Evolutionary conservation across 2,888 invertebrate genomes (phyloP).

Genomic region (Glaucopsyche alexis): DNA sequence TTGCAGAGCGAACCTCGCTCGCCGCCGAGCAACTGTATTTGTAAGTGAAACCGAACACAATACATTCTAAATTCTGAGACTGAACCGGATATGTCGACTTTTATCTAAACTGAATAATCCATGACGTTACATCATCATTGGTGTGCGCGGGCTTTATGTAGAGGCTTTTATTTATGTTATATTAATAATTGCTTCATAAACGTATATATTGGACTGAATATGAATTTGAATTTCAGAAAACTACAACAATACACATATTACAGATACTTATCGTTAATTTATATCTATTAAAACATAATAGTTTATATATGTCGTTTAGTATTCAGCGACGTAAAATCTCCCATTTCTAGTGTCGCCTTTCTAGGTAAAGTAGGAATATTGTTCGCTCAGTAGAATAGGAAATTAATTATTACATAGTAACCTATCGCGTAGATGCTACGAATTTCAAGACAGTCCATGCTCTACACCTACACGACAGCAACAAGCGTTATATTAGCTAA

Average conservation of each 20-base stretch:
- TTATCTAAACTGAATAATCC: not conserved
- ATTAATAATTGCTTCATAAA: no score
- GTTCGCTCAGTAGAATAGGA: not conserved
- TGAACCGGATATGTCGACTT: not conserved
- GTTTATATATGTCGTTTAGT: no score
- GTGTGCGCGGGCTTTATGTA: no score
- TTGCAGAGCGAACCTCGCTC: not conserved
- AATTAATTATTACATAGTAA: not conserved
- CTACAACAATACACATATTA: no score
- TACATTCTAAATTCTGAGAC: not conserved
- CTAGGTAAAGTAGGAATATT: not conserved
- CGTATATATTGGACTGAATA: no score
- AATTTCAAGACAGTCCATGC: not conserved
- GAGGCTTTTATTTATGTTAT: no score
- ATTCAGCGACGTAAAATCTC: not conserved
- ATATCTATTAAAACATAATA: no score
- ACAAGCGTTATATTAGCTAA: not conserved
- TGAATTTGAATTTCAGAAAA: no score
- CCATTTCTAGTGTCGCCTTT: not conserved
- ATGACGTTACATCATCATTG: not conserved
- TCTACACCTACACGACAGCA: not conserved
- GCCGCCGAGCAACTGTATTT: not conserved
- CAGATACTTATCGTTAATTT: no score
- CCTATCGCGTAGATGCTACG: not conserved
- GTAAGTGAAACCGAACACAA: not conserved